phyloP scores from a whole-genome alignment of 2,888 invertebrate genomes.

The Thecophora atra region DNA sequence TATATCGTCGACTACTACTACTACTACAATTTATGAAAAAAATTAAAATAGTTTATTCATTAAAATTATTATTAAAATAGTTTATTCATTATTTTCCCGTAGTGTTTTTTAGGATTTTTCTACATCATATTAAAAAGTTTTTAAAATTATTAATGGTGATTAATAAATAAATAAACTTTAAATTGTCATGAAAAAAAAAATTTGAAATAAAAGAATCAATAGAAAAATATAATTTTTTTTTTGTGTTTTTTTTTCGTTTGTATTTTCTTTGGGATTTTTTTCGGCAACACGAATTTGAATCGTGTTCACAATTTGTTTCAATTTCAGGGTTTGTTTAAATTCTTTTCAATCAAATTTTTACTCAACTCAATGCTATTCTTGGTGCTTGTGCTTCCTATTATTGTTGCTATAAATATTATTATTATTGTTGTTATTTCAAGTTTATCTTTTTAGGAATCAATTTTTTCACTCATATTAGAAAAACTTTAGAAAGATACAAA shows the following conservation, averaged over 20 bases:
- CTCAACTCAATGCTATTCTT: neutral
- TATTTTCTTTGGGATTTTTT: neutral
- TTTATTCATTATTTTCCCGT: too few relatives aligned
- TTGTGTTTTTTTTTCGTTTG: neutral
- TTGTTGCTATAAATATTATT: too few relatives aligned
- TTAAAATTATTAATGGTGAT: neutral
- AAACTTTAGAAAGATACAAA: neutral
- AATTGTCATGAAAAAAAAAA: neutral
- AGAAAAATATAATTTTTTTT: neutral
- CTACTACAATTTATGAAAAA: too few relatives aligned
- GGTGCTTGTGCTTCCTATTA: too few relatives aligned
- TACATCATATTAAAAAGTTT: neutral
- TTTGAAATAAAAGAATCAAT: neutral
- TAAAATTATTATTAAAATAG: too few relatives aligned
- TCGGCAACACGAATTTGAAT: too few relatives aligned
- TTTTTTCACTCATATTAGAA: neutral
- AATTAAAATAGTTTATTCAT: too few relatives aligned
- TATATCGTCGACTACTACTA: too few relatives aligned
- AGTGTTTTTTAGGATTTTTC: too few relatives aligned
- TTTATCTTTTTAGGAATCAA: constrained; percentile 36
- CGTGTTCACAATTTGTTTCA: constrained; percentile 56
- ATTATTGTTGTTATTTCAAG: too few relatives aligned
- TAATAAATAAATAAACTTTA: neutral
- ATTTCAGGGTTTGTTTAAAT: constrained; percentile 44
- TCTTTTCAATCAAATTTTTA: neutral